Conservation (phyloP, 2,113 vertebrate genomes). For the Corapipo altera region DNA sequence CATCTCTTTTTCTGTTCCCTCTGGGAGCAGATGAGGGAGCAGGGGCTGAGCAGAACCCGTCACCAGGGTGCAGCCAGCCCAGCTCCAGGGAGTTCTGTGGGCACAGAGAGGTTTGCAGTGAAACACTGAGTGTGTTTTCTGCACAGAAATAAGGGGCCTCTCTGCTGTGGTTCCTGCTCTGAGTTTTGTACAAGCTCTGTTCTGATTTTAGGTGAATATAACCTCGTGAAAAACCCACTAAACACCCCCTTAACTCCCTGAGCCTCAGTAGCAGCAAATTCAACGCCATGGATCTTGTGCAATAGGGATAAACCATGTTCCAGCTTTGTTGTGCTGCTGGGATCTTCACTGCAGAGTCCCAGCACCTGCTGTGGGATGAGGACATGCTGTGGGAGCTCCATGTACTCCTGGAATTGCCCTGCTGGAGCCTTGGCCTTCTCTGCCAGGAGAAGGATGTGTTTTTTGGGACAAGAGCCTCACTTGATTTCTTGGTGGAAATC, state of each 20-base stretch:
- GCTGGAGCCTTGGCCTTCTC: not conserved
- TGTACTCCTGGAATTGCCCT: not conserved
- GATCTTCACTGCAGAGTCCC: fast-evolving
- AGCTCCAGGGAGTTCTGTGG: fast-evolving
- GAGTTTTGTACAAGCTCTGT: not conserved
- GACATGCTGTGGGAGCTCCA: fast-evolving
- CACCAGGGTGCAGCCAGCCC: fast-evolving
- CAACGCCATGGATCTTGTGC: fast-evolving
- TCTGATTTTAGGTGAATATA: not conserved
- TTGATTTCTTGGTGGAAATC: not conserved
- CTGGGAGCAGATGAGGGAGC: not conserved
- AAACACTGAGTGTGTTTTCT: not conserved
- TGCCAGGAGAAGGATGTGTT: no score
- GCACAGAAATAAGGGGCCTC: not conserved
- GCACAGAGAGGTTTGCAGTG: not conserved
- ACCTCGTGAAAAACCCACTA: not conserved
- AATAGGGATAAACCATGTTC: fast-evolving
- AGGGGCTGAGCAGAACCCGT: not conserved
- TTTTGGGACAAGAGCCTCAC: not conserved
- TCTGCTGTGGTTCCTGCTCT: not conserved
- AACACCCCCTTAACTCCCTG: not conserved
- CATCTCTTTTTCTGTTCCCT: not conserved
- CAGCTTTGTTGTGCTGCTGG: not conserved
- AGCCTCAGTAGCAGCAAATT: not conserved
- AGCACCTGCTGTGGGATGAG: not conserved